Conservation (phyloP, 2,888 invertebrate genomes). For the Hartigia nigra region DNA sequence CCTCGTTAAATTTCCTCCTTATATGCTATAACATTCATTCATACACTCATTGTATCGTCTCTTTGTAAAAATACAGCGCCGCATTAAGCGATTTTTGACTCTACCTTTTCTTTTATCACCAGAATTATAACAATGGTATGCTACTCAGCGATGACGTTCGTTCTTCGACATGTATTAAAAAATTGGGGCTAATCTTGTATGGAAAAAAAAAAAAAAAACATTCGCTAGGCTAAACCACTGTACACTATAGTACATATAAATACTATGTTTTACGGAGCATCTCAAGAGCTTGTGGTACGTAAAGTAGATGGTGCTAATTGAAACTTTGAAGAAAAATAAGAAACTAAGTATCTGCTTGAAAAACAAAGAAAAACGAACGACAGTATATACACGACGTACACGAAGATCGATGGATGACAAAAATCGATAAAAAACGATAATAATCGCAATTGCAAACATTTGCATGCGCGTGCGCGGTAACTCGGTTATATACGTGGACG, state of each 20-base stretch:
- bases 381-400: background rate
- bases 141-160: background rate
- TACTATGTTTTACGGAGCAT: background rate
- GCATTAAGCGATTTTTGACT: background rate
- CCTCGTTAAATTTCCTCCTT: constrained; percentile 18
- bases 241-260: background rate
- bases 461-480: background rate
- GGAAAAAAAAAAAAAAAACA: background rate
- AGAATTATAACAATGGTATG: background rate
- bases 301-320: background rate
- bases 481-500: background rate
- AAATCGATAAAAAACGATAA: background rate
- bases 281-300: background rate
- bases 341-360: background rate
- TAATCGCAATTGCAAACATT: background rate
- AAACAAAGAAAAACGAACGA: background rate
- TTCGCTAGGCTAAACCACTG: background rate
- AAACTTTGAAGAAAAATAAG: background rate
- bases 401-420: background rate
- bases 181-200: background rate
- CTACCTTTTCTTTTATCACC: background rate
- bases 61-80: background rate
- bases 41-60: background rate
- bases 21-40: background rate
- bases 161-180: background rate